Evolutionary conservation across 2,888 invertebrate genomes (phyloP), one percentile per base, ranked within the genome.

Genomic region (Acanthopleura granulata): DNA sequence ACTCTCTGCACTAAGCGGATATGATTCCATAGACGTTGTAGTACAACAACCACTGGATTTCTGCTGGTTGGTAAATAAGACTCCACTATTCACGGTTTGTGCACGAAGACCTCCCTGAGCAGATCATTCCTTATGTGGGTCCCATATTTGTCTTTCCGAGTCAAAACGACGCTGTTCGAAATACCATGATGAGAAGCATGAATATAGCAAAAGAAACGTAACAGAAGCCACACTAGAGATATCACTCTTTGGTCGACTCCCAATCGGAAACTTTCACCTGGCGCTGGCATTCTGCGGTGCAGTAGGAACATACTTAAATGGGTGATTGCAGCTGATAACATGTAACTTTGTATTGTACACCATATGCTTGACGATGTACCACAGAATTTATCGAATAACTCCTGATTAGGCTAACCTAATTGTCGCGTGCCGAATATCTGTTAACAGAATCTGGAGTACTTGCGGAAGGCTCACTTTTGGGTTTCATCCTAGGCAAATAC

Each of bases 81-180:
- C n/a, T n/a, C n/a, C n/a, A 69, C 72, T 27, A 18, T 4, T 30
- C 30, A n/a, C 16, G 49, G 25, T 70, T 15, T 57, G 61, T 76
- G 22, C 9, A 70, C 18, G 76, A 76, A n/a, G 22, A 11, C 12
- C 40, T 76, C 12, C 76, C 74, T 22, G 4, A 57, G 18, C 76
- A 76, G 22, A 74, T 4, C 30, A 76, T 75, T 25, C 49, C 74
- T 27, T 76, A 76, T 74, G 49, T 75, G 74, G 76, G 76, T 50
- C 76, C 76, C n/a, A 76, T 76, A 62, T 29, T 6, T 18, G 22
- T 18, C 18, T 49, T 74, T 18, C 76, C 74, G 30, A 76, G 74
- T 16, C 61, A 62, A n/a, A 75, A 76, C 50, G 76, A 76, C 70
- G 76, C 76, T 4, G 76, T 76, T 18, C 51, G 70, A 27, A 74